Base-by-base conservation (phyloP, 2,888 invertebrate species). In the Leptothorax acervorum region DNA sequence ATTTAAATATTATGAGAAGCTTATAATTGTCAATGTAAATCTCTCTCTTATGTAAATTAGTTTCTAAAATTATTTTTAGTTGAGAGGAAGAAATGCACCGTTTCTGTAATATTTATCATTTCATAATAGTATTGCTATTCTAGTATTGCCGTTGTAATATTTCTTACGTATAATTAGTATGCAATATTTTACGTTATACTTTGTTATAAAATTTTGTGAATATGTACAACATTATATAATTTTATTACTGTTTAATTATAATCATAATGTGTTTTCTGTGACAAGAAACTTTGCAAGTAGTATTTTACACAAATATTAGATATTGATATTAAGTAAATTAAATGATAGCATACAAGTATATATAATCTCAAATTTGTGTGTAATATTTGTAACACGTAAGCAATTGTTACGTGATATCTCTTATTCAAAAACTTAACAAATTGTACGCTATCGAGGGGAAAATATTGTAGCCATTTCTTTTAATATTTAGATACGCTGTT, bases 401-500 rank as follows among this genome's bases (percentile, higher is more conserved):
- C 15, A n/a, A 65, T 42, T 75, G 42, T 63, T 60, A 71, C n/a
- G 62, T 66, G 57, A 81, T 35, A 48, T 35, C 11, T 51, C 15
- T 15, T n/a, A 0, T 31, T 23, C 39, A 65, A 82, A 55, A 84
- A 57, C 65, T 65, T 79, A 81, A 75, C 62, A 57, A 63, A 75
- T 57, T 55, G 39, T 48, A 45, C 35, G 31, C 39, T 15, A 78
- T 73, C 63, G 28, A 76, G n/a, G 51, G 12, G 63, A 39, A 62
- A 62, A 84, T 39, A 76, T 73, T 78, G 66, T 51, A 60, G n/a
- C 63, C 42, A 42, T 51, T 83, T 83, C 76, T 15, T 12, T 73
- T 39, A 78, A 39, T 65, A 63, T 85, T 86, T 35, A 79, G 90
- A 90, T 89, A 86, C 73, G 42, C 70, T 66, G 85, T 87, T 88